Evolutionary conservation across 1,140 invertebrate species (phyloP).

Genomic region (Drosophila santomea): DNA sequence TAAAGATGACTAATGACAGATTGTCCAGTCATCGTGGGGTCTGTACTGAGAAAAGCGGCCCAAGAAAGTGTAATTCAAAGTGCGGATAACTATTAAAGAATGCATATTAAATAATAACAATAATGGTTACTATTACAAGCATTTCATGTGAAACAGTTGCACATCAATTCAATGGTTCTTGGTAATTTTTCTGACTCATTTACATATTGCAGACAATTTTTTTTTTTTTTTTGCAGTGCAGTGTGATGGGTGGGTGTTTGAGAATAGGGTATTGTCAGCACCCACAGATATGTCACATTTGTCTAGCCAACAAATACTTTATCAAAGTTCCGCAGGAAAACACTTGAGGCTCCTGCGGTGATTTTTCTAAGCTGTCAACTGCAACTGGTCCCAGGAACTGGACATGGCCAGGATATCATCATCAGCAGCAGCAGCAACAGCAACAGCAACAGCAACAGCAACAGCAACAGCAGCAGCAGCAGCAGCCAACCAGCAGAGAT

Average conservation of each 20-base stretch:
- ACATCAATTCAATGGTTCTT: no score
- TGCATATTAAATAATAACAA: background rate
- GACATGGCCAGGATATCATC: conserved; percentile 52
- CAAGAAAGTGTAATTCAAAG: background rate
- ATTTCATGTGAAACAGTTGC: no score
- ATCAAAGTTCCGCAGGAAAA: conserved; percentile 50
- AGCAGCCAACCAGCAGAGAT: conserved; percentile 21
- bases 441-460: conserved; percentile 9
- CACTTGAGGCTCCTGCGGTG: conserved; percentile 53
- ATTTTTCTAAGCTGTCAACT: conserved; percentile 81
- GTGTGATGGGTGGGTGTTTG: background rate
- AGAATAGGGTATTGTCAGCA: background rate
- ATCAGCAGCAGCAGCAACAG: conserved; percentile 11
- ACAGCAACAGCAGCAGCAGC: conserved; percentile 9
- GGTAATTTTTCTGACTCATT: no score
- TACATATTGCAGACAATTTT: background rate
- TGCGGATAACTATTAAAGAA: background rate
- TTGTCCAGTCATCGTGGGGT: conserved; percentile 12
- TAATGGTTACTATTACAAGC: no score
- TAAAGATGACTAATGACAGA: conserved; percentile 79
- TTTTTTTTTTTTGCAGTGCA: conserved; percentile 2
- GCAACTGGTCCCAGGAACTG: conserved; percentile 57
- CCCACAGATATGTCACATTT: conserved; percentile 77
- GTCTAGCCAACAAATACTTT: conserved; percentile 67
- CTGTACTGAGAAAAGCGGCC: background rate